These are phyloP conservation scores for Diprion similis DNA, from an alignment of 1,140 invertebrate species.

Conservation along the genomic window DNA sequence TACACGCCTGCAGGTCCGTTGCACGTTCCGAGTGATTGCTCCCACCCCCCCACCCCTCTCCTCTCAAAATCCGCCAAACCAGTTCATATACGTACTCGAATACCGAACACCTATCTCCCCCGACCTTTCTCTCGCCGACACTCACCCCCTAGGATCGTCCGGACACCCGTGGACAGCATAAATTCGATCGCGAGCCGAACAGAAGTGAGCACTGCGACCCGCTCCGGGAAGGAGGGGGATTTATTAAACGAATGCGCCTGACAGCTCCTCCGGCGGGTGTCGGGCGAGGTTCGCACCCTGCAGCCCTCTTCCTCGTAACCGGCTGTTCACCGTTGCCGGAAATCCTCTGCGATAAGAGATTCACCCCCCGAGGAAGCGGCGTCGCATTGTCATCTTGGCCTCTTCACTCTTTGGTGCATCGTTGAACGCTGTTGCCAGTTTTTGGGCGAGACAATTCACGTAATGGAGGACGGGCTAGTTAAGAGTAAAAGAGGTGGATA, in stretches of 20 bases:
- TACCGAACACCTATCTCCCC: neutral
- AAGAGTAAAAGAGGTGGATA: too few species aligned
- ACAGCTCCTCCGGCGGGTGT: neutral
- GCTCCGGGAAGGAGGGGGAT: neutral
- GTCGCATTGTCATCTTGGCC: too few species aligned
- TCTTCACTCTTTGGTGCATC: too few species aligned
- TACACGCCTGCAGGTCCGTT: neutral
- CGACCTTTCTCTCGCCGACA: neutral
- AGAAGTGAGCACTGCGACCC: neutral
- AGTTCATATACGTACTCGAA: constrained; percentile 1
- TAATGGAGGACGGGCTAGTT: too few species aligned
- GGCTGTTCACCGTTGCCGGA: too few species aligned
- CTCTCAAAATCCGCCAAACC: neutral
- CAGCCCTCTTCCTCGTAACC: too few species aligned
- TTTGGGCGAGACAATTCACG: too few species aligned
- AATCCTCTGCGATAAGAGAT: too few species aligned
- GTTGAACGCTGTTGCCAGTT: too few species aligned
- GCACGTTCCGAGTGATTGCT: neutral
- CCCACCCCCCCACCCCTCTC: neutral
- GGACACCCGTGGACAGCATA: constrained; percentile 4
- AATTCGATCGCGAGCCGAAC: constrained; percentile 6
- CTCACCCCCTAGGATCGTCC: neutral
- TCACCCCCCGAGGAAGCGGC: too few species aligned
- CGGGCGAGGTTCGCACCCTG: too few species aligned
- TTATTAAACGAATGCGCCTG: neutral